These are phyloP conservation scores for Heliconius ismenius DNA, from an alignment of 2,888 invertebrate genomes.

Conservation along the genomic window DNA sequence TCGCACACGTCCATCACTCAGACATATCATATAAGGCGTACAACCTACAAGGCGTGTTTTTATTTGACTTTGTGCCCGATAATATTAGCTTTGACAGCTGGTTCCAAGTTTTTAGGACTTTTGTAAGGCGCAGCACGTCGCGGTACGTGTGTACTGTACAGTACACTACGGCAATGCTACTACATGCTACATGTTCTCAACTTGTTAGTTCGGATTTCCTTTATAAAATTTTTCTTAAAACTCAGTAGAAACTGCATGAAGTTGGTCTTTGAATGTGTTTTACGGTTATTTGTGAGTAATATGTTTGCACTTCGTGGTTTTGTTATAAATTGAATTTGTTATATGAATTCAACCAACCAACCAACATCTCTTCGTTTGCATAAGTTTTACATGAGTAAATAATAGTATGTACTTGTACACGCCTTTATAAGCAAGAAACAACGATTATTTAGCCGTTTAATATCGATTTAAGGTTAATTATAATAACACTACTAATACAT, in stretches of 20 bases:
- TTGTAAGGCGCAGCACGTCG: conserved; percentile 35
- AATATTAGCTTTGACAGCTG: conserved; percentile 42
- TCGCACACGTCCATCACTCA: conserved; percentile 13
- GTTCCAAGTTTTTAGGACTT: conserved; percentile 35
- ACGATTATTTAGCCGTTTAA: conserved; percentile 1
- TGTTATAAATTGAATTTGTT: conserved; percentile 5
- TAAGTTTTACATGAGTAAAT: background rate
- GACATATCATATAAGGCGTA: background rate
- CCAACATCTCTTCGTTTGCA: background rate
- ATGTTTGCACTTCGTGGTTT: conserved; percentile 18
- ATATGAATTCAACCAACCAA: background rate
- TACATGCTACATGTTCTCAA: conserved; percentile 31
- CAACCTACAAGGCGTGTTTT: conserved; percentile 9
- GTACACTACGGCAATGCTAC: conserved; percentile 29
- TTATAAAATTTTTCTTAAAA: conserved; percentile 23
- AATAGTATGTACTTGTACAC: background rate
- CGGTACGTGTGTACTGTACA: conserved; percentile 19
- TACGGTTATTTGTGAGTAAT: conserved; percentile 14
- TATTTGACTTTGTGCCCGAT: conserved; percentile 32
- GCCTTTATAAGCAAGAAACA: background rate
- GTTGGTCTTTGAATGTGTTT: conserved; percentile 24
- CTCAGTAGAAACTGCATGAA: conserved; percentile 8
- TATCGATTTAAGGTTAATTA: conserved; percentile 12
- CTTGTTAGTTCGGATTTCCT: conserved; percentile 24
- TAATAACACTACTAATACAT: conserved; percentile 9